phyloP scores from a whole-genome alignment of 2,888 invertebrate species.

The Heliconius cydno region DNA sequence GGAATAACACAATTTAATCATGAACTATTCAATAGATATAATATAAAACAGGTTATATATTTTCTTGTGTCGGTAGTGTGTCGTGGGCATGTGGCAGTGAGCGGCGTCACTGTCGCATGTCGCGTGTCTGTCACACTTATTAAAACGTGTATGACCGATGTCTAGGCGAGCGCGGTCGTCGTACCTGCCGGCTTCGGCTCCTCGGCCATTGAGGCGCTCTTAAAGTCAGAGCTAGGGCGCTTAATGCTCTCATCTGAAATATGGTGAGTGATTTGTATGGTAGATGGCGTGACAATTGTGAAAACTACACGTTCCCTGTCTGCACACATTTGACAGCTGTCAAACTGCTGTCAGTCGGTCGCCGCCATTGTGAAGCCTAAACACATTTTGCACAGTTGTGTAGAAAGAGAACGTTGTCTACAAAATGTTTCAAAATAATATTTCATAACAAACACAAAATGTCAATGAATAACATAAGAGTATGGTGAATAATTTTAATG shows the following conservation, averaged over 20 bases:
- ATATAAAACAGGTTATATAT: conserved; percentile 82
- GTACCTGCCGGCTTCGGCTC: conserved; percentile 80
- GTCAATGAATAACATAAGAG: conserved; percentile 51
- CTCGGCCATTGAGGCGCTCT: conserved; percentile 84
- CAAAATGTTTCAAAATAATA: conserved; percentile 45
- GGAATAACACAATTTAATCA: conserved; percentile 84
- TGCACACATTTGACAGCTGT: conserved; percentile 53
- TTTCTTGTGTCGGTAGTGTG: conserved; percentile 78
- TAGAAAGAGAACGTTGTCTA: conserved; percentile 31
- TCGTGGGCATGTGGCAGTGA: conserved; percentile 78
- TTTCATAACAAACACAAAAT: conserved; percentile 49
- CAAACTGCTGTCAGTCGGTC: conserved; percentile 4
- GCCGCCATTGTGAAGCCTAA: not conserved
- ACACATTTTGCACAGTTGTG: not conserved
- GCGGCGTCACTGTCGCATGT: conserved; percentile 70
- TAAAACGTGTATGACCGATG: conserved; percentile 73
- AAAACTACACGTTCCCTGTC: conserved; percentile 68
- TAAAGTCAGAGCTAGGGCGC: conserved; percentile 94
- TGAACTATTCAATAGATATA: conserved; percentile 79
- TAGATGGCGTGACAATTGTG: conserved; percentile 65
- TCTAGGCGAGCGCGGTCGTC: conserved; percentile 77
- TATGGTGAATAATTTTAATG: conserved; percentile 58
- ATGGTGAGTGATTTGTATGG: conserved; percentile 79
- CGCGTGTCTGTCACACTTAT: conserved; percentile 72
- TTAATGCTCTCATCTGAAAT: conserved; percentile 89